phyloP scores from a whole-genome alignment of 2,113 vertebrate genomes.

The Petrocephalus zakoni region DNA sequence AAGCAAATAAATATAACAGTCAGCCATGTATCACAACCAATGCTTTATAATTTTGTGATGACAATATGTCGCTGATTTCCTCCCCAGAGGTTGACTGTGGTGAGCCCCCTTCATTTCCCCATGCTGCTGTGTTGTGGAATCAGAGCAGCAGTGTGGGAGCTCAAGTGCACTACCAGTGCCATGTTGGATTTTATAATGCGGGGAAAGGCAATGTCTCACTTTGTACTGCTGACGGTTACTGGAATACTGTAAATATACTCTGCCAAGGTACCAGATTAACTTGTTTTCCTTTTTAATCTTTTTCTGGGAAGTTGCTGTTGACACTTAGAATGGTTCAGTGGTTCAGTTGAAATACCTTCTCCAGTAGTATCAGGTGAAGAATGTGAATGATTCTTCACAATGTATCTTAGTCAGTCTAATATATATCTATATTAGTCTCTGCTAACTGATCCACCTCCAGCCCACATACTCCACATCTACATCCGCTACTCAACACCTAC shows the following conservation, averaged over 20 bases:
- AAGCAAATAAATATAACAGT: background rate
- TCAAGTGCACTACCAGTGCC: too few relatives aligned
- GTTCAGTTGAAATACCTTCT: background rate
- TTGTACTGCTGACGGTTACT: too few relatives aligned
- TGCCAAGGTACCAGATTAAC: conserved; percentile 47
- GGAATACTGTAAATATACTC: too few relatives aligned
- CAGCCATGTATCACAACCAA: background rate
- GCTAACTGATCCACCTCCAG: too few relatives aligned
- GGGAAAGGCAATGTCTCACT: too few relatives aligned
- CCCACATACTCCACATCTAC: too few relatives aligned
- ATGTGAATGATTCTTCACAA: background rate
- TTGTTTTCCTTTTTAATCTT: background rate
- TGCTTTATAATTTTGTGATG: background rate
- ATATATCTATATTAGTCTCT: too few relatives aligned
- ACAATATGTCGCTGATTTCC: background rate
- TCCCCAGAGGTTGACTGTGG: background rate
- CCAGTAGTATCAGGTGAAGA: background rate
- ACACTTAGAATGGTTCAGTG: background rate
- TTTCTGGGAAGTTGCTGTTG: background rate
- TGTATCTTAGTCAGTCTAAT: background rate
- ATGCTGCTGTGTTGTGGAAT: too few relatives aligned
- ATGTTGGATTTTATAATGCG: too few relatives aligned
- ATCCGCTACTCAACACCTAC: too few relatives aligned
- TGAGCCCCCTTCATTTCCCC: too few relatives aligned
- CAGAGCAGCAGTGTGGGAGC: too few relatives aligned